A percentile compares a stretch with the other conserved stretches of the same genome.
These are phyloP conservation scores for Macaca mulatta DNA, from an alignment of 2,113 vertebrate species.

Conservation along the genomic window DNA sequence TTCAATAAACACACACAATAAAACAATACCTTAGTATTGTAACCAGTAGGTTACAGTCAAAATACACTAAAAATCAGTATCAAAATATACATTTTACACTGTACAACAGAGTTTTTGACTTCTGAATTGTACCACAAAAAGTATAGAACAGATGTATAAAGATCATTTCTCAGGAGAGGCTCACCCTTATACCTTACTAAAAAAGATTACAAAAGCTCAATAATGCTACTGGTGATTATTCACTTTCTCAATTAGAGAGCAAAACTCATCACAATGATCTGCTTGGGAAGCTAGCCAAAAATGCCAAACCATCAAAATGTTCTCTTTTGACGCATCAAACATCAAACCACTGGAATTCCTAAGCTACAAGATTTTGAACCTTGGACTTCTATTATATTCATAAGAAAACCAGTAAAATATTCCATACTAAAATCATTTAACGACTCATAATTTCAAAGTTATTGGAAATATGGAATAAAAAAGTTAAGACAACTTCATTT, in stretches of 20 bases:
- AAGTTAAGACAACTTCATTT: not conserved
- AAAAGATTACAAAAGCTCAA: not conserved
- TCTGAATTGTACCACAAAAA: not conserved
- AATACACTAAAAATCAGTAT: not conserved
- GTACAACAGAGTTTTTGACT: not conserved
- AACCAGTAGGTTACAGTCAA: not conserved
- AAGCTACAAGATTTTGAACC: not conserved
- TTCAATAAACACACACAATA: not conserved
- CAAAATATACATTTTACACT: not conserved
- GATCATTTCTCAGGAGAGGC: not conserved
- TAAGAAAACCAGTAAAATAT: conserved; percentile 7
- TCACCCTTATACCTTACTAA: not conserved
- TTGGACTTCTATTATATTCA: not conserved
- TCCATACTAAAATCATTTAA: conserved; percentile 1
- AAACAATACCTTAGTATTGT: not conserved
- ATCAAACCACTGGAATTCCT: not conserved
- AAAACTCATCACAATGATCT: not conserved
- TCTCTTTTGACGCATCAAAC: not conserved
- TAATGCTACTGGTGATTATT: not conserved
- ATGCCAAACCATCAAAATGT: not conserved
- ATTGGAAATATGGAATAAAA: conserved; percentile 18
- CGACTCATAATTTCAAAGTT: conserved; percentile 2
- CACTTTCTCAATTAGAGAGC: not conserved
- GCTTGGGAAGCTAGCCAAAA: not conserved
- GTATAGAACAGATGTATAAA: not conserved